Evolutionary conservation across 1,140 invertebrate species (phyloP), one percentile per base, ranked within the genome.

Genomic region (Patella vulgata): DNA sequence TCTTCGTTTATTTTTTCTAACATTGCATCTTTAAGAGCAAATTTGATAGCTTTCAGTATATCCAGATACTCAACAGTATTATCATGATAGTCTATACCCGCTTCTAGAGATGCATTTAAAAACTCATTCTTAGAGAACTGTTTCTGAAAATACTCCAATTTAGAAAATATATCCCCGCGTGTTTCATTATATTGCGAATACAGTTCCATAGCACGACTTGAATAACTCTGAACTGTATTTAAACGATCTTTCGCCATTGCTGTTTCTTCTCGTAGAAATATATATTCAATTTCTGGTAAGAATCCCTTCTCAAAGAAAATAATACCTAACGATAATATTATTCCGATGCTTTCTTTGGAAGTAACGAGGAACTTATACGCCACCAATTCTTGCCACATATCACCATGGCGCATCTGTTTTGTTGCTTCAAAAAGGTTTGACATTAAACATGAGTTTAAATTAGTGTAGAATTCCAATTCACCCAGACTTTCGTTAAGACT

Each of bases 331-430:
- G 63, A 14, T 3, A 66, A 19, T 27, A 50, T 42, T 3, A 60
- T 53, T 6, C 63, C 63, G 2, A 56, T 27, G 14, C 30, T 28
- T 42, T 66, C 63, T 44, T 66, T 50, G 33, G 57, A 50, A 23
- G 47, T 53, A 36, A 66, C 55, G 8, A 66, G 21, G 2, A 59
- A 59, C 46, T 66, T 66, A 57, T 66, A 66, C 8, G 63, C 63
- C 23, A 66, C 19, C 30, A 60, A 40, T 23, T 66, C 44, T 39
- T 66, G 57, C 62, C 62, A 64, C 14, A 64, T 33, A 2, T 31
- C 31, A 14, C 31, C 50, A 30, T 57, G 51, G 0, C 40, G 25
- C 51, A 63, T 55, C 11, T 55, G 21, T 27, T 39, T 63, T 14
- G 44, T 33, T 40, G 60, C 39, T 12, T 40, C 44, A 5, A 56